A percentile compares a stretch with the other conserved stretches of the same genome.
These are phyloP conservation scores for Arnoldichthys spilopterus DNA, from an alignment of 2,797 vertebrate species.

Conservation along the genomic window DNA sequence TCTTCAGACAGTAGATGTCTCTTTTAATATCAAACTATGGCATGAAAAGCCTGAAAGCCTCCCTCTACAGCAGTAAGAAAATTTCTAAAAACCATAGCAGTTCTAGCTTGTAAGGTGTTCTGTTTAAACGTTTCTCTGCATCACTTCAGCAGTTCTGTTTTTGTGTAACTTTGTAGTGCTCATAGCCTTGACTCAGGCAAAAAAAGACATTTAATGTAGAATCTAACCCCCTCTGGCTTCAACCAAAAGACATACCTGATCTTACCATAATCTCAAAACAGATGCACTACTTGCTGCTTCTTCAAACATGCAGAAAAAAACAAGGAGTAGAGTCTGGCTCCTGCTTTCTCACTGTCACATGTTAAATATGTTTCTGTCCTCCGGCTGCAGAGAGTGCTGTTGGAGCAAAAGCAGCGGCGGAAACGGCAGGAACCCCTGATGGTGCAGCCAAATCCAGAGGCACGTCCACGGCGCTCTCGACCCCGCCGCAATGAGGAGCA, in stretches of 20 bases:
- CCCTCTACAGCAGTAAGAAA: too few relatives aligned
- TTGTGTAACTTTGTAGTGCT: background rate
- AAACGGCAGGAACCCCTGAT: slow-evolving; percentile 91
- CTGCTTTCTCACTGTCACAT: background rate
- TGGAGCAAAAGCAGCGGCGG: slow-evolving; percentile 93
- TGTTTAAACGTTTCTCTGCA: too few relatives aligned
- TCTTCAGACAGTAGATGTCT: too few relatives aligned
- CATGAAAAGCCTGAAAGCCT: too few relatives aligned
- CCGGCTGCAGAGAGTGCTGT: slow-evolving; percentile 82
- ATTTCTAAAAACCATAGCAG: too few relatives aligned
- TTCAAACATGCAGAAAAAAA: background rate
- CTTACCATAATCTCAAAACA: background rate
- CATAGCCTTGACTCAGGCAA: background rate
- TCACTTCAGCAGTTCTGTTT: background rate
- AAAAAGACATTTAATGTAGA: background rate
- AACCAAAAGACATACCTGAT: background rate
- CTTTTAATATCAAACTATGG: too few relatives aligned
- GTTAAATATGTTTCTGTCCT: background rate
- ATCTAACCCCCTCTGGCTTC: background rate
- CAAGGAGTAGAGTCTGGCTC: too few relatives aligned
- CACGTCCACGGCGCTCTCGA: slow-evolving; percentile 78
- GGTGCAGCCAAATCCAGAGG: slow-evolving; percentile 93
- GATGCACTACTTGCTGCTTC: background rate
- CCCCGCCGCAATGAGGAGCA: slow-evolving; percentile 85
- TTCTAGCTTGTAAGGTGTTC: too few relatives aligned